Evolutionary conservation across 1,140 invertebrate species (phyloP), one percentile per base, ranked within the genome.

Genomic region (Drosophila dunni): DNA sequence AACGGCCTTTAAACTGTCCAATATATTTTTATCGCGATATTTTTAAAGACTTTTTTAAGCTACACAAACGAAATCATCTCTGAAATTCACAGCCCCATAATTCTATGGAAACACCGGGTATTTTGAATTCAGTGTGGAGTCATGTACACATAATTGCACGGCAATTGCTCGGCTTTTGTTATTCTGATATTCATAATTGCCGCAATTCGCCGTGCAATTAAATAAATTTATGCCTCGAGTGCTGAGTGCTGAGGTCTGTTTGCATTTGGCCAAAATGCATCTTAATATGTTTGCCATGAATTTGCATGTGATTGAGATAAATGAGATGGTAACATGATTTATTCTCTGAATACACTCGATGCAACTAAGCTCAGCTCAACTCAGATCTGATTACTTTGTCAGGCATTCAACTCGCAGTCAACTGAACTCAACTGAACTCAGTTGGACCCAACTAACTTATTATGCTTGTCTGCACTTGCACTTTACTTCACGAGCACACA

Each of bases 381-480:
- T 15, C 10, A 17, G 50, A 10, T 51, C 11, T 6, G 13, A 61
- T 61, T 29, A 48, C 24, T 61, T 61, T 61, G 58, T 13, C 58
- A 48, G 58, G n/a, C 29, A 36, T 48, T 61, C 58, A 48, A 20
- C 29, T 34, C n/a, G 24, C 11, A 20, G 24, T 54, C 13, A 36
- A 33, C 17, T 50, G 9, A 50, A 50, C 9, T 51, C 15, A n/a
- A 40, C 38, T 40, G 54, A 24, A 57, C 54, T 17, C 3, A 44
- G 20, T 13, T 53, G 60, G 50, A 64, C 13, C 34, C 45, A 33
- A 61, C 56, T 48, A 54, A 65, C 38, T 65, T 65, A 65, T 65
- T 53, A 65, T 54, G 62, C 62, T 53, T 50, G 62, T 24, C 34
- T 67, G 63, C 34, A 60, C 44, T 50, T 65, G 62, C 24, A 29